Evolutionary conservation across 2,888 invertebrate genomes (phyloP).

Genomic region (Cepaea hortensis): DNA sequence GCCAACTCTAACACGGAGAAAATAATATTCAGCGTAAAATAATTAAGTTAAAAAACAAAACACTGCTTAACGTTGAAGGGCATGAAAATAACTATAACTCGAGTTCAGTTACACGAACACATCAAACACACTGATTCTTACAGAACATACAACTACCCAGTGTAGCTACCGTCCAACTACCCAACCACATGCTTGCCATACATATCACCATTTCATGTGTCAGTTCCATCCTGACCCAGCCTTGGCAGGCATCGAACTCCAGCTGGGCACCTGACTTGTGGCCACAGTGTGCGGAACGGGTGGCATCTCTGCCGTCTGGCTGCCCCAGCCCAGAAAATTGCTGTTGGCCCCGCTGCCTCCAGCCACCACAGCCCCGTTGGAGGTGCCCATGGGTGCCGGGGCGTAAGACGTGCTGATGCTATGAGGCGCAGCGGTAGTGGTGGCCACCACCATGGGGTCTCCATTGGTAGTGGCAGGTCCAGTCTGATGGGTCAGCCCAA

Average conservation of each 20-base stretch:
- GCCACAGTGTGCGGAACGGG: slow-evolving; percentile 45
- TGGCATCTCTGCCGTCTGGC: slow-evolving; percentile 48
- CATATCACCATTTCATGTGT: slow-evolving; percentile 19
- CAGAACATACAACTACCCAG: too few relatives aligned
- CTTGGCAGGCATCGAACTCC: slow-evolving; percentile 48
- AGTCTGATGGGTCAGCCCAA: slow-evolving; percentile 70
- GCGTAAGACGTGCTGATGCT: slow-evolving; percentile 47
- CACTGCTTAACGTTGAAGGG: too few relatives aligned
- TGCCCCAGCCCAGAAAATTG: slow-evolving; percentile 49
- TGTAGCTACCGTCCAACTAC: not conserved
- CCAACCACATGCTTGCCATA: not conserved
- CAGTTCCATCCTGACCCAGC: slow-evolving; percentile 48
- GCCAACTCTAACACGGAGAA: too few relatives aligned
- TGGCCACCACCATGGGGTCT: slow-evolving; percentile 43
- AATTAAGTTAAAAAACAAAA: too few relatives aligned
- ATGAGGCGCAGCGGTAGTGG: slow-evolving; percentile 47
- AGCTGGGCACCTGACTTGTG: slow-evolving; percentile 44
- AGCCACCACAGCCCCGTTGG: slow-evolving; percentile 45
- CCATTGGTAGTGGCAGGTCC: slow-evolving; percentile 48
- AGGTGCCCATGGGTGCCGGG: slow-evolving; percentile 45
- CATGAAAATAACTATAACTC: too few relatives aligned
- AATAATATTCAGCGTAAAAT: too few relatives aligned
- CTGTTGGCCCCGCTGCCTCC: slow-evolving; percentile 34
- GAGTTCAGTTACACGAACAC: too few relatives aligned
- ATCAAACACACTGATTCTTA: too few relatives aligned